phyloP scores from a whole-genome alignment of 2,888 invertebrate species.

The Drosophila kuntzei region DNA sequence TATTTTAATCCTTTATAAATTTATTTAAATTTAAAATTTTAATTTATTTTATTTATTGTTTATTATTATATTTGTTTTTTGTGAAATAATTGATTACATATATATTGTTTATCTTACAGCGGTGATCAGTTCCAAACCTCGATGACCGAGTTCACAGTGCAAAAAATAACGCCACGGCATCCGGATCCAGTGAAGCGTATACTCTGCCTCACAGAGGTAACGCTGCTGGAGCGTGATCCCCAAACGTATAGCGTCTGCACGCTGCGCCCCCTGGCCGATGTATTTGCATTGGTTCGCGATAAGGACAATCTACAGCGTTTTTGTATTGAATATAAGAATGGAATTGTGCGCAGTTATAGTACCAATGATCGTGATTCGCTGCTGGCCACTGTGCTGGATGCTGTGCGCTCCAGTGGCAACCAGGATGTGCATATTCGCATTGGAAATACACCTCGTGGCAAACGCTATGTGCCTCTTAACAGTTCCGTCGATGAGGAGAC shows the following conservation, averaged over 20 bases:
- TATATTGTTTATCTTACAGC: conserved; percentile 86
- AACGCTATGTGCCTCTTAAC: conserved; percentile 94
- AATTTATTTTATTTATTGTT: not conserved
- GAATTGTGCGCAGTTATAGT: conserved; percentile 93
- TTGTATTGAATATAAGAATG: conserved; percentile 96
- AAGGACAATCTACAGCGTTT: conserved; percentile 97
- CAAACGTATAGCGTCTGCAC: conserved; percentile 98
- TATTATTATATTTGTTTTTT: not conserved
- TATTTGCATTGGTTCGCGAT: conserved; percentile 96
- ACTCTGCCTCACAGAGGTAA: conserved; percentile 97
- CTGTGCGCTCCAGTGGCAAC: conserved; percentile 98
- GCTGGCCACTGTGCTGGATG: conserved; percentile 97
- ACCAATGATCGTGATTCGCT: conserved; percentile 98
- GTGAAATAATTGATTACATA: not conserved
- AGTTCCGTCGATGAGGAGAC: conserved; percentile 98
- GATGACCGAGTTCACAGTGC: conserved; percentile 97
- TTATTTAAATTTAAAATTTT: not conserved
- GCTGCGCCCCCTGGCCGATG: conserved; percentile 91
- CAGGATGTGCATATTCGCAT: conserved; percentile 97
- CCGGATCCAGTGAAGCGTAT: conserved; percentile 94
- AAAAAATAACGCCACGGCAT: conserved; percentile 94
- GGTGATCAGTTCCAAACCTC: conserved; percentile 98
- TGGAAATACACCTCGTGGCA: conserved; percentile 92
- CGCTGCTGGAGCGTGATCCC: conserved; percentile 98
- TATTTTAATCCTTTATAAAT: not conserved